phyloP scores from a whole-genome alignment of 2,797 vertebrate genomes.

The Melanotaenia boesemani region DNA sequence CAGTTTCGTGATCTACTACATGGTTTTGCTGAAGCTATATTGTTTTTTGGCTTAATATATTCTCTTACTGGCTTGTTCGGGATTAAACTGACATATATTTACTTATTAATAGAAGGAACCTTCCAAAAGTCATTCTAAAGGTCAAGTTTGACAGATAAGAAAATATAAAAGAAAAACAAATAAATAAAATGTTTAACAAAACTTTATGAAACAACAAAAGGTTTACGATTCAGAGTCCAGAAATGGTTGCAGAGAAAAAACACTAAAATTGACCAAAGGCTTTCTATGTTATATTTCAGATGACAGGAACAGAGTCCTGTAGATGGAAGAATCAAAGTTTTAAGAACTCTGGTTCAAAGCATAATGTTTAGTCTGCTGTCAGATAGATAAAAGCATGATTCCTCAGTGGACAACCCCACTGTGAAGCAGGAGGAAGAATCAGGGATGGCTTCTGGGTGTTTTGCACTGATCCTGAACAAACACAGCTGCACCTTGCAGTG shows the following conservation, averaged over 20 bases:
- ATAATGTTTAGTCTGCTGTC: too few species aligned
- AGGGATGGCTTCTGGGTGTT: background rate
- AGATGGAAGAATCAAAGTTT: too few species aligned
- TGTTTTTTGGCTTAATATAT: background rate
- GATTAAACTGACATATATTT: too few species aligned
- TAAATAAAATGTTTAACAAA: background rate
- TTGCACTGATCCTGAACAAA: background rate
- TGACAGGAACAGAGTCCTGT: too few species aligned
- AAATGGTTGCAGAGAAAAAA: background rate
- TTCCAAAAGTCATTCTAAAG: background rate
- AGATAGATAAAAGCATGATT: too few species aligned
- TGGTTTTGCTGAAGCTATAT: background rate
- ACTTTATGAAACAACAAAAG: background rate
- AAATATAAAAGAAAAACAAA: background rate
- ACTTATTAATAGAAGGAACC: background rate
- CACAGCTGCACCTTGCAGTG: too few species aligned
- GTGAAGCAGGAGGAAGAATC: background rate
- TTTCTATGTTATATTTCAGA: too few species aligned
- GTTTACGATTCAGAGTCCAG: background rate
- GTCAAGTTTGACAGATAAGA: background rate
- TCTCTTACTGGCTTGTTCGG: background rate
- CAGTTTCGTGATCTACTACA: background rate
- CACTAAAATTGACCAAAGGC: too few species aligned
- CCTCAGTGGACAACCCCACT: background rate
- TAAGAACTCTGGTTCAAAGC: too few species aligned